Percentiles rank a stretch among this genome's conserved stretches.
Conservation (phyloP, 2,113 vertebrate genomes). For the Motacilla alba region DNA sequence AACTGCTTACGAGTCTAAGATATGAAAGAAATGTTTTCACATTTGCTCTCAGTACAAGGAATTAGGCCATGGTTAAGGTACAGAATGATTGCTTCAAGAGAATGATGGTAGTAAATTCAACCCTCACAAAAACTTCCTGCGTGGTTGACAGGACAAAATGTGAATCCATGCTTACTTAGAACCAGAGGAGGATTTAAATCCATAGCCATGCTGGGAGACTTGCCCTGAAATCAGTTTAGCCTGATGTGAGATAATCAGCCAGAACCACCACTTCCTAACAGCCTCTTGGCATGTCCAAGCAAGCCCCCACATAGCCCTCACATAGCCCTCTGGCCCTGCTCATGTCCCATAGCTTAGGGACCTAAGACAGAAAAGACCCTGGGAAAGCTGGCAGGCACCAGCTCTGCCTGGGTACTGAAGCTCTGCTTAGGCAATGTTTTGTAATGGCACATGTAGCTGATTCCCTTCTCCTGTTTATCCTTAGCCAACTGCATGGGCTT, state of each 20-base stretch:
- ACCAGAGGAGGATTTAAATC: not conserved
- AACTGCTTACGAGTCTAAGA: fast-evolving
- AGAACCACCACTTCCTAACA: not conserved
- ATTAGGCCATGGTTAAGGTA: not conserved
- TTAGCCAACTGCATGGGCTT: not conserved
- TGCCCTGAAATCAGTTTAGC: not conserved
- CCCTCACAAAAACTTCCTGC: not conserved
- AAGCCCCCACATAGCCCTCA: not conserved
- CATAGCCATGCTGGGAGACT: not conserved
- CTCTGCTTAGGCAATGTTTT: not conserved
- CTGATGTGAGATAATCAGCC: not conserved
- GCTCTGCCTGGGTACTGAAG: not conserved
- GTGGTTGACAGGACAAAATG: not conserved
- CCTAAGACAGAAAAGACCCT: not conserved
- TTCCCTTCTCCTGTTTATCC: not conserved
- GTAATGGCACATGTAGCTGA: not conserved
- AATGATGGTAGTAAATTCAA: not conserved
- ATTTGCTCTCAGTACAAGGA: not conserved
- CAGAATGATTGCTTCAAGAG: not conserved
- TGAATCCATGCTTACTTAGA: not conserved
- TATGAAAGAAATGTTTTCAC: not conserved
- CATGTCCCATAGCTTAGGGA: not conserved
- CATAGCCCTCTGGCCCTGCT: not conserved
- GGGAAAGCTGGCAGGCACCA: not conserved
- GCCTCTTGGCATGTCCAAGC: not conserved